Conservation (phyloP, 2,888 invertebrate species). For the Synergus umbraculus region DNA sequence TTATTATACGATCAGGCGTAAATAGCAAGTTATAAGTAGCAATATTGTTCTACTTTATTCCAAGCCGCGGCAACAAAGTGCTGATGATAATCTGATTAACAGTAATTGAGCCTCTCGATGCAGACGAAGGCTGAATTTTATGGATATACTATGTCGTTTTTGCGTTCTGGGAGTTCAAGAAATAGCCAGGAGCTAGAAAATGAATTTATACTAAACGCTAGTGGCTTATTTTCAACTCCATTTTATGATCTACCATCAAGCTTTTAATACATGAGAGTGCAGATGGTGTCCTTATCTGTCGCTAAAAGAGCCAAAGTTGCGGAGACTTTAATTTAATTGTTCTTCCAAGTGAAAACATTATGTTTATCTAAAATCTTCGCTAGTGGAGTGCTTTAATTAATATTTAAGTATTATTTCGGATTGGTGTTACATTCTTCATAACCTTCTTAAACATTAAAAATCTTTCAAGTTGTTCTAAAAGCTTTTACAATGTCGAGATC, state of each 20-base stretch:
- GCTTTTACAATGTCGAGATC: too few relatives aligned
- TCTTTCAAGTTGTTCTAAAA: too few relatives aligned
- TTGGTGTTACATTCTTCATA: too few relatives aligned
- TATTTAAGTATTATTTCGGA: too few relatives aligned
- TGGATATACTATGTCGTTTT: neutral
- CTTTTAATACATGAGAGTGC: neutral
- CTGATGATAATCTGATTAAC: neutral
- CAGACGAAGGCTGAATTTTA: neutral
- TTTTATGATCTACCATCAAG: neutral
- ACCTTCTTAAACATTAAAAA: too few relatives aligned
- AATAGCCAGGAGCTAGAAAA: neutral
- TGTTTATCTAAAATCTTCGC: too few relatives aligned
- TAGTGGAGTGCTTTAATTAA: too few relatives aligned
- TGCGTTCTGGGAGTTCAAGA: neutral
- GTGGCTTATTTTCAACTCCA: neutral
- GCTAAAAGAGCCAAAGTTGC: too few relatives aligned
- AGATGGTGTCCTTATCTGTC: too few relatives aligned
- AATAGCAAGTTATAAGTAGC: neutral
- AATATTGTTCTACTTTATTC: neutral
- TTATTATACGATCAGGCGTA: constrained; percentile 5
- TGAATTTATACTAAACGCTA: neutral
- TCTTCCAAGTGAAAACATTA: too few relatives aligned
- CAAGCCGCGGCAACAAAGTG: neutral
- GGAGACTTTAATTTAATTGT: too few relatives aligned
- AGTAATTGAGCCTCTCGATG: neutral